Base-by-base conservation (phyloP, 2,113 vertebrate species). In the Takifugu bimaculatus region DNA sequence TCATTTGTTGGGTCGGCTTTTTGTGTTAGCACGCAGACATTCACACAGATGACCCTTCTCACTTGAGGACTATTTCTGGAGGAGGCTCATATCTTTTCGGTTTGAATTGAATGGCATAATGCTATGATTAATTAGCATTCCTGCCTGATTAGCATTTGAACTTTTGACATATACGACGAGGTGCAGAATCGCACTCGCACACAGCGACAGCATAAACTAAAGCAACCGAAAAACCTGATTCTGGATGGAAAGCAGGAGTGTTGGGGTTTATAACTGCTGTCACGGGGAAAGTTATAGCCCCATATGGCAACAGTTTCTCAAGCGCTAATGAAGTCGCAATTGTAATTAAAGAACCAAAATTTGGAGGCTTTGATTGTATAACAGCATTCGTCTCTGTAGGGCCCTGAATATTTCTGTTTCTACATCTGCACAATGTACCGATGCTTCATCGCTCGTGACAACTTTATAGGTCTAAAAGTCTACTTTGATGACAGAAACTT, bases 351-450 rank as follows among this genome's bases (percentile, higher is more conserved):
- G 67, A 14, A 57, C n/a, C 57, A n/a, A 60, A 71, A 70, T 3
- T 9, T 4, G 43, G 50, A 71, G 52, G 13, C 14, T 50, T 72
- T 78, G 10, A 72, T 26, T 35, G 50, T 66, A 55, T 26, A 65
- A 45, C 28, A 58, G n/a, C 53, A 12, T n/a, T 51, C 10, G 59
- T 52, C 56, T 45, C 63, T 5, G 15, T 13, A 43, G 63, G 70
- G 43, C 50, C 59, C 39, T 62, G 54, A 64, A 77, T 60, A 48
- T 64, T 52, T 76, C 57, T 65, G 63, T 49, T 7, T 65, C 56
- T 57, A 57, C 45, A 15, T 86, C 81, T 88, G 85, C 60, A 61
- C 67, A 79, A 57, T 80, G 75, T 79, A 58, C 79, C 60, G 50
- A 39, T 39, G 57, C 54, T 67, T 35, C 52, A 67, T 63, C 57